Percentiles rank a stretch among this genome's conserved stretches.
These are phyloP conservation scores for Sylvicola fuscatus DNA, from an alignment of 2,888 invertebrate species.

Conservation along the genomic window DNA sequence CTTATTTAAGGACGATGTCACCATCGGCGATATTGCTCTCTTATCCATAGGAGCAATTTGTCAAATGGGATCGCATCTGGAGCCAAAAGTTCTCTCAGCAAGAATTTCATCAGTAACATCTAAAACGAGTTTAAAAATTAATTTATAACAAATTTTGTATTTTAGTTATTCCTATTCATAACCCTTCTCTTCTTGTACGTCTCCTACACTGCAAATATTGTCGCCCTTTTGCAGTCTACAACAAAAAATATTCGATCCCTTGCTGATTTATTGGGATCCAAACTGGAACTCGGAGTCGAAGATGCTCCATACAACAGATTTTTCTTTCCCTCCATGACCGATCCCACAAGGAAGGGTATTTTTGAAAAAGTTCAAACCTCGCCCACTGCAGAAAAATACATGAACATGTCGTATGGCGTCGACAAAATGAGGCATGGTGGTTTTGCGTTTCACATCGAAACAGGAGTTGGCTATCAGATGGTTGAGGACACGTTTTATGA, in stretches of 20 bases:
- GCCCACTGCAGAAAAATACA: constrained; percentile 27
- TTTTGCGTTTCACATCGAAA: constrained; percentile 47
- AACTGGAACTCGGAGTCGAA: constrained; percentile 37
- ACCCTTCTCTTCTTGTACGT: constrained; percentile 38
- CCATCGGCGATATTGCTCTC: constrained; percentile 30
- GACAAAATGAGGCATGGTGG: constrained; percentile 29
- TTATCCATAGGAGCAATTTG: constrained; percentile 34
- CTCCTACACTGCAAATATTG: constrained; percentile 47
- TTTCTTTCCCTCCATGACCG: constrained; percentile 29
- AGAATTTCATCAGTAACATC: too few relatives aligned
- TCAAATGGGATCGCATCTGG: constrained; percentile 34
- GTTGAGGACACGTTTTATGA: constrained; percentile 11
- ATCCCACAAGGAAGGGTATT: constrained; percentile 28
- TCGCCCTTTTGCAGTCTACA: constrained; percentile 41
- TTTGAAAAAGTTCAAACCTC: constrained; percentile 31
- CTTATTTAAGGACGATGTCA: neutral
- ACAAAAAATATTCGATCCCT: constrained; percentile 37
- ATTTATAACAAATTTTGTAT: constrained; percentile 14
- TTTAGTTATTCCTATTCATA: constrained; percentile 36
- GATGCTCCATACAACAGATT: constrained; percentile 40
- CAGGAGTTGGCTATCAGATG: constrained; percentile 14
- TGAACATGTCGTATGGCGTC: constrained; percentile 28
- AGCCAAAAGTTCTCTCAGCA: constrained; percentile 25
- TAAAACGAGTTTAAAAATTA: too few relatives aligned
- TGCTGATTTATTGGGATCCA: constrained; percentile 35